These are phyloP conservation scores for Empidonax alnorum DNA, from an alignment of 2,113 vertebrate genomes.

Conservation along the genomic window DNA sequence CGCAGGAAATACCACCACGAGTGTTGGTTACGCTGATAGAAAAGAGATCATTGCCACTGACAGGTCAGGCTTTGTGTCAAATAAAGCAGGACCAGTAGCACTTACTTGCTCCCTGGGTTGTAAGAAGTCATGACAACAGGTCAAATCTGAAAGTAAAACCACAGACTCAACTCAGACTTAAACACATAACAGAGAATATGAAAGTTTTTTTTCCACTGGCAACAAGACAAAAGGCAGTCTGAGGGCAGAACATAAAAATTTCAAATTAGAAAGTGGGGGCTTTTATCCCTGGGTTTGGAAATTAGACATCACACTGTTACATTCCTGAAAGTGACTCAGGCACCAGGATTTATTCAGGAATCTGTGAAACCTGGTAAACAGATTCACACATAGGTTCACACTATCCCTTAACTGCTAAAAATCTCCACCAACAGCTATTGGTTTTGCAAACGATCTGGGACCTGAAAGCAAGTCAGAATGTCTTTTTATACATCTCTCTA, in stretches of 20 bases:
- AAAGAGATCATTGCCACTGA: not conserved
- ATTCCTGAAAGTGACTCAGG: not conserved
- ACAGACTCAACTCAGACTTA: not conserved
- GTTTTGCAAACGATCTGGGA: not conserved
- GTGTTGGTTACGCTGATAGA: not conserved
- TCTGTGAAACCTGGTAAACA: conserved; percentile 16
- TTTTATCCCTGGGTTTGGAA: not conserved
- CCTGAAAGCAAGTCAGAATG: not conserved
- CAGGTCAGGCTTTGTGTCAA: not conserved
- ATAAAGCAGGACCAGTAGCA: not conserved
- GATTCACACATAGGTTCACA: conserved; percentile 27
- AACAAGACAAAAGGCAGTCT: not conserved
- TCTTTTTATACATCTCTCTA: not conserved
- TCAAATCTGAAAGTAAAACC: not conserved
- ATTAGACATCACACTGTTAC: not conserved
- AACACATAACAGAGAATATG: not conserved
- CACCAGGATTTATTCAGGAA: not conserved
- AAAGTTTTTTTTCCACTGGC: not conserved
- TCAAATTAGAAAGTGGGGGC: not conserved
- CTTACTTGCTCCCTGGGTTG: not conserved
- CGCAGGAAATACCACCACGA: not conserved
- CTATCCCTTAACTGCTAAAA: conserved; percentile 14
- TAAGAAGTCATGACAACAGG: not conserved
- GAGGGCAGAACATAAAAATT: not conserved
- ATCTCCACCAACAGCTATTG: accelerated